Evolutionary conservation across 92 coral and sea anemone genomes (phyloP).

Genomic region (Porites evermanni): DNA sequence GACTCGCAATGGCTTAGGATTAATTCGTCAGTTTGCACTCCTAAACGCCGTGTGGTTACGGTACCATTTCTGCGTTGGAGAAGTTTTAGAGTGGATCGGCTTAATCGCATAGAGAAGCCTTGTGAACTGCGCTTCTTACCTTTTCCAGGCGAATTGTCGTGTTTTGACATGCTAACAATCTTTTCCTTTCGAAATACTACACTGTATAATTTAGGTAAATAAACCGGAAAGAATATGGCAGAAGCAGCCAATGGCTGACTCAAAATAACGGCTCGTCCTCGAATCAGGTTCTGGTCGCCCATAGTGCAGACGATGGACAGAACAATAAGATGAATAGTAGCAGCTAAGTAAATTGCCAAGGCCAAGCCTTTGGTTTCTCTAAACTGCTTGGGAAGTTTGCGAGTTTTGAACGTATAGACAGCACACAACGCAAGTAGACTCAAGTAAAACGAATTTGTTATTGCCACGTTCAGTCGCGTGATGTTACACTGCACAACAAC

Average conservation of each 20-base stretch:
- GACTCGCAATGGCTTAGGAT: conserved; percentile 20
- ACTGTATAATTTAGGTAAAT: conserved; percentile 31
- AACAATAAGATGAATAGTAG: conserved; percentile 37
- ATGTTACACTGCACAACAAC: conserved; percentile 36
- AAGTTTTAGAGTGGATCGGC: conserved; percentile 25
- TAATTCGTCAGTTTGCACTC: background rate
- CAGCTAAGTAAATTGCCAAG: conserved; percentile 34
- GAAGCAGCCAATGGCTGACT: conserved; percentile 39
- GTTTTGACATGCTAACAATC: background rate
- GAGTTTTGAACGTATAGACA: conserved; percentile 55
- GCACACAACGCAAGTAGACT: conserved; percentile 34
- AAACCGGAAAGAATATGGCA: conserved; percentile 32
- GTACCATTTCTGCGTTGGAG: conserved; percentile 20
- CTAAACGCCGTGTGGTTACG: background rate
- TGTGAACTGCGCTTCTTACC: background rate
- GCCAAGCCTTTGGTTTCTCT: conserved; percentile 51
- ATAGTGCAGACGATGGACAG: conserved; percentile 13
- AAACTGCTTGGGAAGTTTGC: conserved; percentile 53
- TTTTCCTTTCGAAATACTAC: conserved; percentile 11
- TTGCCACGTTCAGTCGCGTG: conserved; percentile 2
- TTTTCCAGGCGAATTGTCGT: background rate
- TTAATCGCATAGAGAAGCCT: background rate
- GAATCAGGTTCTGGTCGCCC: conserved; percentile 1
- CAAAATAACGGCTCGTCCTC: conserved; percentile 25
- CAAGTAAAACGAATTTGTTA: conserved; percentile 24